Evolutionary conservation across 2,113 vertebrate species (phyloP), one percentile per base, ranked within the genome.

Genomic region (Dasypus novemcinctus): DNA sequence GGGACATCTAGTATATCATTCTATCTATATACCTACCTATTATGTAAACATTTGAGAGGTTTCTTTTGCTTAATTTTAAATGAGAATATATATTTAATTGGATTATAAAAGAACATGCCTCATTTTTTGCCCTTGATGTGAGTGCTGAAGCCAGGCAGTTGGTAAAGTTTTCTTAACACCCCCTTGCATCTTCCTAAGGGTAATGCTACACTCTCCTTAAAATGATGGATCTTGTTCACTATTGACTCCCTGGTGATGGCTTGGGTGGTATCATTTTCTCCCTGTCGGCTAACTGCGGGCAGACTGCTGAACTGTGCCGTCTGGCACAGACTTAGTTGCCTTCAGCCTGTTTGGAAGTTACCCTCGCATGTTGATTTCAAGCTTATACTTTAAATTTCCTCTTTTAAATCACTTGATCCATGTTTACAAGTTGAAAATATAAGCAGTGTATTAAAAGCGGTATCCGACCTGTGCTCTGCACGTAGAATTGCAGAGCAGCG

Each of bases 371-470:
- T 10, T 82, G 21, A 82, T 36, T 82, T 54, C 52, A 87, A 87
- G 52, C 14, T 63, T 20, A 49, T 59, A 71, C 54, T 80, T 93
- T 87, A 87, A 78, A 80, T 21, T 72, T 76, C 78, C 71, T 31
- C 75, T 46, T 83, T 57, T 75, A 63, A 64, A 31, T 83, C 78
- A 75, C 25, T 36, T 63, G 43, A 54, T 63, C 23, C 15, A 36
- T 74, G 69, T 83, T 89, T 57, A 38, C 52, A 89, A 89, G 86
- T 83, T 89, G 68, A 82, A 94, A 89, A 43, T 63, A 57, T 43
- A 21, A 87, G 81, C 8, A 52, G 20, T 52, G 10, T 15, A 66
- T 75, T 63, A 81, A 52, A 88, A 79, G 43, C 29, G 41, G 49
- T 36, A 68, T 20, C n/a, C 15, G 63, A 69, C 49, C 59, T 86